Base-by-base conservation (phyloP, 2,888 invertebrate species). In the Odontomyia ornata region DNA sequence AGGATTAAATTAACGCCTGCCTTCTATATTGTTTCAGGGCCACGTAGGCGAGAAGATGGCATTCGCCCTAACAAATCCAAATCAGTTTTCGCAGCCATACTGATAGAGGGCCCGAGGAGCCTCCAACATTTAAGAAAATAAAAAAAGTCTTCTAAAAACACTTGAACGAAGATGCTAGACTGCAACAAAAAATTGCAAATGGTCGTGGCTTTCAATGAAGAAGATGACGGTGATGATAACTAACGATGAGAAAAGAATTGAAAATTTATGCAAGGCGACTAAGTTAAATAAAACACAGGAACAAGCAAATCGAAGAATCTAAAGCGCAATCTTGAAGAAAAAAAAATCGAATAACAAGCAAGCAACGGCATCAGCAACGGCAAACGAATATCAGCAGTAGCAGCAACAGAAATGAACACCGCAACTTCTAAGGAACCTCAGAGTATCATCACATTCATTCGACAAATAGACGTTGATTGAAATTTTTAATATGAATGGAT, bases 71-170 rank as follows among this genome's bases (percentile, higher is more conserved):
- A 82, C 81, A 80, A 85, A 83, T 79, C 84, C 85, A 80, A 86
- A 85, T 82, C 86, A 86, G 82, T 86, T 86, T 80, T 85, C 86
- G 79, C 86, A 86, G 81, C 86, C 86, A 79, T 86, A 86, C 84
- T 86, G 86, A 86, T 84, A 73, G 23, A 57, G 57, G 73, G 73
- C 43, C 23, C 72, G 52, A 72, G n/a, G n/a, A n/a, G 36, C 72
- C 72, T 56, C 65, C 69, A 52, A 73, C 73, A 60, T 73, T 57
- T 23, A 73, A 21, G 13, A 25, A 60, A 23, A n/a, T n/a, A n/a
- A 23, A 73, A 56, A 69, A 69, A 47, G 69, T 69, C 69, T 69
- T 69, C 69, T 69, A 69, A 69, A 46, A 69, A 69, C 47, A 69
- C 56, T 28, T 56, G 57, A 72, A 56, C 72, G 57, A 72, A 72